Evolutionary conservation across 2,888 invertebrate species (phyloP).

Genomic region (Boloria selene): DNA sequence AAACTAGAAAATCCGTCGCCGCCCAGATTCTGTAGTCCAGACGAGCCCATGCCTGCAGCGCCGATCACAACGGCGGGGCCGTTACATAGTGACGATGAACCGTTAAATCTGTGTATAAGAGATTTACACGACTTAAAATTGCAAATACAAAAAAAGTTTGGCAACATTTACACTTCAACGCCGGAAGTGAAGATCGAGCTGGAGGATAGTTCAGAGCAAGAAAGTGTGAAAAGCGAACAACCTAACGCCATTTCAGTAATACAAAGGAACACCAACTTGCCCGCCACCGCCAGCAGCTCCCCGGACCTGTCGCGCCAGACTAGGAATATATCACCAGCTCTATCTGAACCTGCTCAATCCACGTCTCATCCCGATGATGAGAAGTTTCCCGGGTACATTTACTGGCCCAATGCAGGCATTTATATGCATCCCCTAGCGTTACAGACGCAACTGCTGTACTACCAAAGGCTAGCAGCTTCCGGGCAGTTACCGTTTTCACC

Average conservation of each 20-base stretch:
- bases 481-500: conserved; percentile 67
- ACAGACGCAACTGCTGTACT: conserved; percentile 87
- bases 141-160: conserved; percentile 83
- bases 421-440: conserved; percentile 89
- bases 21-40: conserved; percentile 61
- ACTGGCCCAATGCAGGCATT: conserved; percentile 87
- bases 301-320: conserved; percentile 66
- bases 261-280: conserved; percentile 70
- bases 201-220: conserved; percentile 73
- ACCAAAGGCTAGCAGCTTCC: conserved; percentile 86
- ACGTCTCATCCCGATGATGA: conserved; percentile 65
- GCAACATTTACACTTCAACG: conserved; percentile 82
- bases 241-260: conserved; percentile 75
- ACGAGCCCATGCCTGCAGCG: conserved; percentile 65
- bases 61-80: conserved; percentile 62
- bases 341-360: conserved; percentile 69
- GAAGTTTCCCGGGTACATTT: conserved; percentile 82
- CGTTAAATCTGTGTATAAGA: conserved; percentile 91
- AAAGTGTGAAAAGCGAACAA: conserved; percentile 70
- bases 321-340: conserved; percentile 60
- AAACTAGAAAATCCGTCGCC: conserved; percentile 63
- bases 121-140: conserved; percentile 88
- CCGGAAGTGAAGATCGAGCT: conserved; percentile 84
- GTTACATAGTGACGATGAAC: conserved; percentile 84
- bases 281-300: conserved; percentile 70